These are phyloP conservation scores for Centruroides vittatus DNA, from an alignment of 1,140 invertebrate species.

Conservation along the genomic window DNA sequence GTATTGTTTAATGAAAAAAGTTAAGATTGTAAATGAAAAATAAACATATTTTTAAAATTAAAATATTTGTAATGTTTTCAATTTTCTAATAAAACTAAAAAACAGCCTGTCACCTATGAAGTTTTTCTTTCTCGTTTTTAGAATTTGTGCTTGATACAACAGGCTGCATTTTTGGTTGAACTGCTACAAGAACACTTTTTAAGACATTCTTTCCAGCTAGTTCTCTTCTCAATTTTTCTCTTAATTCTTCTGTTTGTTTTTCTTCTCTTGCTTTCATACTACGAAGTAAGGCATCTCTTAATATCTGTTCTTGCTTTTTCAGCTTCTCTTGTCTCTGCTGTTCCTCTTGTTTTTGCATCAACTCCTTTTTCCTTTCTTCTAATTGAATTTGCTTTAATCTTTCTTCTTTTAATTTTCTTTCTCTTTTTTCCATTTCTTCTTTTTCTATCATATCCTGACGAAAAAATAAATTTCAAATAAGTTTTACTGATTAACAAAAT, in stretches of 20 bases:
- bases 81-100: no score
- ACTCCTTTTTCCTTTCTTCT: background rate
- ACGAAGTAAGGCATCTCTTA: conserved; percentile 6
- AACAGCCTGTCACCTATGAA: no score
- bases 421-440: background rate
- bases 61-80: no score
- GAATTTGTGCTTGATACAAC: no score
- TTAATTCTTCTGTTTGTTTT: conserved; percentile 1
- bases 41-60: no score
- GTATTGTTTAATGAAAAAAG: no score
- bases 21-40: no score
- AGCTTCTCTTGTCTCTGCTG: conserved; percentile 6
- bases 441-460: background rate
- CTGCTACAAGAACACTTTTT: conserved; percentile 10
- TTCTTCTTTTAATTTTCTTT: background rate
- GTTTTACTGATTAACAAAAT: background rate
- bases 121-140: no score
- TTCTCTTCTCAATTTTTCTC: conserved; percentile 13
- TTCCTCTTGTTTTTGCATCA: background rate
- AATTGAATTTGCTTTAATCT: background rate
- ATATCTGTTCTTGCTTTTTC: conserved; percentile 8
- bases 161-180: no score
- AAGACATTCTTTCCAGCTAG: conserved; percentile 7
- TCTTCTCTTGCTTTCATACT: conserved; percentile 9
- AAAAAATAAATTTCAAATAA: background rate